Conservation (phyloP, 1,140 invertebrate species). For the Sitophilus oryzae region DNA sequence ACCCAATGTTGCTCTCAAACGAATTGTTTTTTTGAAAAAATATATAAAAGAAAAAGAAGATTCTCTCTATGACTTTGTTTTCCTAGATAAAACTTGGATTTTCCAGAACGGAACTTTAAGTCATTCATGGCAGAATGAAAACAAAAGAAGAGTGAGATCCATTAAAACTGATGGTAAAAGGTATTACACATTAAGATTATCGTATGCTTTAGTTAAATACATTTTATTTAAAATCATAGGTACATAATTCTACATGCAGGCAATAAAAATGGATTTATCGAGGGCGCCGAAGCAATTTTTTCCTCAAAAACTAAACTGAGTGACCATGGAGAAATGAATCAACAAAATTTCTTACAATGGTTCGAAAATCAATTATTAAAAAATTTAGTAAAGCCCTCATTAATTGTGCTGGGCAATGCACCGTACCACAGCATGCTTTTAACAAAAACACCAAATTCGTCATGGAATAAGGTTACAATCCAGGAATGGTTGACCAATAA, state of each 20-base stretch:
- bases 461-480: not conserved
- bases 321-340: not conserved
- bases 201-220: no score
- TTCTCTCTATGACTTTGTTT: not conserved
- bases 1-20: not conserved
- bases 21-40: not conserved
- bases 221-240: not conserved
- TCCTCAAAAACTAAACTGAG: not conserved
- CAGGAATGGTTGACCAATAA: not conserved
- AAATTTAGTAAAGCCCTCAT: not conserved
- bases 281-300: not conserved
- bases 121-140: slow-evolving; percentile 1
- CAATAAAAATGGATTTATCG: slow-evolving; percentile 6
- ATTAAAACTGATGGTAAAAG: slow-evolving; percentile 2
- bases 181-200: no score
- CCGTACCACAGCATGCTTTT: not conserved
- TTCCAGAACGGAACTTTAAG: slow-evolving; percentile 1
- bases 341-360: not conserved
- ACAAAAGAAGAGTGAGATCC: not conserved
- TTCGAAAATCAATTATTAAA: not conserved
- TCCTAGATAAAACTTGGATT: no score
- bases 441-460: not conserved
- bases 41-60: slow-evolving; percentile 4
- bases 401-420: slow-evolving; percentile 1
- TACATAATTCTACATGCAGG: not conserved